phyloP scores from a whole-genome alignment of 2,113 vertebrate genomes.

The Alosa alosa region DNA sequence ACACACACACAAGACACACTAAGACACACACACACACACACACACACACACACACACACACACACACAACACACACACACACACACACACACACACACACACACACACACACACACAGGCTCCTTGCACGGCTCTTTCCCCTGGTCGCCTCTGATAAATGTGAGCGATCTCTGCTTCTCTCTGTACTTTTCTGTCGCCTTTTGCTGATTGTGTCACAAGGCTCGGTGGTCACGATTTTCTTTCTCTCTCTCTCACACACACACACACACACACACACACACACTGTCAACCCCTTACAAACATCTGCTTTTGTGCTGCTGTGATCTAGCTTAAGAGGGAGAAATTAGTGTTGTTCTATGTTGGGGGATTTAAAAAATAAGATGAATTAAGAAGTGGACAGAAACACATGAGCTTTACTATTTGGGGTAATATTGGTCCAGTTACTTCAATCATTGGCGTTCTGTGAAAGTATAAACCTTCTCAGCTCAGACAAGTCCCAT shows the following conservation, averaged over 20 bases:
- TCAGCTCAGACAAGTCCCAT: neutral
- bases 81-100: neutral
- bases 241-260: neutral
- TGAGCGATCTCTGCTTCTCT: neutral
- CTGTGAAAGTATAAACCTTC: neutral
- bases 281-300: neutral
- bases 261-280: no score
- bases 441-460: neutral
- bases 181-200: constrained; percentile 8
- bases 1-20: neutral
- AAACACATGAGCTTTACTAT: neutral
- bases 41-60: constrained; percentile 1
- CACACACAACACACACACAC: neutral
- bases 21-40: neutral
- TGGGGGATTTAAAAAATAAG: neutral
- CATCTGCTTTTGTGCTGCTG: constrained; percentile 19
- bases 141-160: neutral
- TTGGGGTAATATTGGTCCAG: neutral
- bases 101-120: constrained; percentile 7
- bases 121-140: constrained; percentile 41
- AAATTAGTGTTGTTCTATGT: neutral
- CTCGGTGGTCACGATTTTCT: neutral
- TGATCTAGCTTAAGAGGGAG: neutral
- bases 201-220: neutral
- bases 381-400: neutral